Evolutionary conservation across 2,888 invertebrate genomes (phyloP), one percentile per base, ranked within the genome.

Genomic region (Trichogramma evanescens): DNA sequence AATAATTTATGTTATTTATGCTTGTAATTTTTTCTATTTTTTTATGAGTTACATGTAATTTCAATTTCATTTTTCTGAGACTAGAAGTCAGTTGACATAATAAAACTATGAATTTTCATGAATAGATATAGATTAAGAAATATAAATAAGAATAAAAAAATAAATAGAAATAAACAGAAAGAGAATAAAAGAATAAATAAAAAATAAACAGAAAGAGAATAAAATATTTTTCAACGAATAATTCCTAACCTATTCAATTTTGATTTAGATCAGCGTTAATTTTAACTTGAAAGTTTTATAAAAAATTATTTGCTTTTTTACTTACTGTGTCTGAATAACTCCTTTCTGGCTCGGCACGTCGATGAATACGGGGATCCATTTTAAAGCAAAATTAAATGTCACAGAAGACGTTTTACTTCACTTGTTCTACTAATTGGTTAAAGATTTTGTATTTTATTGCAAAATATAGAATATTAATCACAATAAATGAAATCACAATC

Each of bases 301-400:
- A 2, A 26, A 26, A 26, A 26, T 26, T 26, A 26, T 26, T 26
- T 26, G 26, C 26, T 26, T 1, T 26, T 26, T 26, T 55, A 69
- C 72, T 70, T 48, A 73, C 74, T 71, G 70, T 68, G 50, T 76
- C 75, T 49, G 67, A 69, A 46, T 71, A 64, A 52, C 65, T 68
- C 58, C 72, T 72, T 59, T 75, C 75, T 6, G 65, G 59, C n/a
- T 77, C 77, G 40, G 68, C 59, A 59, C 74, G 69, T 60, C 74
- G 69, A 61, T 73, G 70, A 65, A 76, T 66, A 50, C 76, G 72
- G 42, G 76, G 76, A 71, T 77, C 76, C 76, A 77, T 77, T 55
- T 57, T 63, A 41, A 4, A 13, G 9, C 26, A 1, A 26, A 26
- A 26, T 26, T 26, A 26, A 26, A 26, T 26, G 26, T 26, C 26